A percentile compares a stretch with the other conserved stretches of the same genome.
Evolutionary conservation across 2,888 invertebrate species (phyloP).

Genomic region (Hyppa rectilinea): DNA sequence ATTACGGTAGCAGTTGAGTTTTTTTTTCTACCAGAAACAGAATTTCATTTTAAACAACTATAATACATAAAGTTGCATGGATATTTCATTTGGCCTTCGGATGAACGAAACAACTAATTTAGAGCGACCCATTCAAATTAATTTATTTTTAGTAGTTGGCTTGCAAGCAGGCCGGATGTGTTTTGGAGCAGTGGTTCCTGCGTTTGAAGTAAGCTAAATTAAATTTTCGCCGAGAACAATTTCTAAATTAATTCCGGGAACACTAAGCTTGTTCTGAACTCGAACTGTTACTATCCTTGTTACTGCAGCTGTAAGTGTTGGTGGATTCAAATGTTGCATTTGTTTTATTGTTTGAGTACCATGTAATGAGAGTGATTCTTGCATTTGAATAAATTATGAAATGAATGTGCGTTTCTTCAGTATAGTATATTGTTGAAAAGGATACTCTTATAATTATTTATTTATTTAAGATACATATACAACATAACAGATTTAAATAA

Average conservation of each 20-base stretch:
- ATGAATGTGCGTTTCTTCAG: background rate
- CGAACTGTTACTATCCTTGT: slow-evolving; percentile 52
- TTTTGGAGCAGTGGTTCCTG: slow-evolving; percentile 58
- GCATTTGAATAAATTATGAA: slow-evolving; percentile 16
- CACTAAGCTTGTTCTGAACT: slow-evolving; percentile 55
- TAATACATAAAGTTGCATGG: slow-evolving; percentile 47
- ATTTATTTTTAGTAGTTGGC: slow-evolving; percentile 66
- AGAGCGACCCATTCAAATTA: slow-evolving; percentile 56
- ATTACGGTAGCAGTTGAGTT: slow-evolving; percentile 51
- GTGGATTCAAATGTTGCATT: slow-evolving; percentile 32
- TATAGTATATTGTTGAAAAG: background rate
- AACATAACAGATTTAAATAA: too few relatives aligned
- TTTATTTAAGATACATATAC: too few relatives aligned
- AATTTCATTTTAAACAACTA: slow-evolving; percentile 48
- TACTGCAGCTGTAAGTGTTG: slow-evolving; percentile 41
- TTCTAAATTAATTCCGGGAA: slow-evolving; percentile 68
- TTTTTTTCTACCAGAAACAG: slow-evolving; percentile 61
- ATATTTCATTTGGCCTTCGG: slow-evolving; percentile 63
- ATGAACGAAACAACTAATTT: slow-evolving; percentile 61
- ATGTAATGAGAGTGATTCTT: slow-evolving; percentile 14
- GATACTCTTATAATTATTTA: background rate
- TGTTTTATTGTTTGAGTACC: slow-evolving; percentile 28
- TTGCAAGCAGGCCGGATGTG: slow-evolving; percentile 62
- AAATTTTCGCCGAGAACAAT: slow-evolving; percentile 65
- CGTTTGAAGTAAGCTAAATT: slow-evolving; percentile 69